Conservation (phyloP, 2,888 invertebrate genomes). For the Apamea epomidion region DNA sequence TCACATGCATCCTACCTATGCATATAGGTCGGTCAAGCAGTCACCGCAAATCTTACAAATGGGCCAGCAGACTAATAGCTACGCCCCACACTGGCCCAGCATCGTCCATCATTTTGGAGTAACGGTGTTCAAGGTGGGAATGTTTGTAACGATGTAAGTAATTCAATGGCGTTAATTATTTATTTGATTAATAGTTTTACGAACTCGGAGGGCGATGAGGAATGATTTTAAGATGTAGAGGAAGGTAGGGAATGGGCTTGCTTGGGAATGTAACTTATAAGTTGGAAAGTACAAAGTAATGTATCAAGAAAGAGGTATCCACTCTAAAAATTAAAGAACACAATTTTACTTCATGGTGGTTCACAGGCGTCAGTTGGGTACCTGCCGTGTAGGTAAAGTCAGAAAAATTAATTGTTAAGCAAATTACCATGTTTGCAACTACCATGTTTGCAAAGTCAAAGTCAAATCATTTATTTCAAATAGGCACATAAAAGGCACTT, state of each 20-base stretch:
- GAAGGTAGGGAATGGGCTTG: not conserved
- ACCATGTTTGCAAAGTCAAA: too few species aligned
- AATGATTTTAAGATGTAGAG: not conserved
- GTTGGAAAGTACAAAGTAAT: not conserved
- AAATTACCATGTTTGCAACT: too few species aligned
- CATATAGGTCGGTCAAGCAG: not conserved
- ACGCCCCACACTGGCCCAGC: conserved; percentile 14
- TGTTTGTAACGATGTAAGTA: conserved; percentile 17
- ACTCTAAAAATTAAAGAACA: too few species aligned
- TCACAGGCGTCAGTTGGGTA: not conserved
- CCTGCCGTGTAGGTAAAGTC: not conserved
- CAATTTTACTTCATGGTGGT: not conserved
- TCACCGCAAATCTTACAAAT: conserved; percentile 31
- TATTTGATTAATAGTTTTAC: conserved; percentile 51
- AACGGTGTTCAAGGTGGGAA: conserved; percentile 45
- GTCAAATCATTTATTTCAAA: too few species aligned
- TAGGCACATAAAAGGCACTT: too few species aligned
- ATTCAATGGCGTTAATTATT: conserved; percentile 46
- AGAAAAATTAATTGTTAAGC: too few species aligned
- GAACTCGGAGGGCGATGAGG: not conserved
- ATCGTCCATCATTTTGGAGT: conserved; percentile 44
- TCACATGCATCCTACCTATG: not conserved
- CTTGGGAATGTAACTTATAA: not conserved
- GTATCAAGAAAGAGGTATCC: not conserved
- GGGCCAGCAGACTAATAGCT: conserved; percentile 35